A percentile compares a stretch with the other conserved stretches of the same genome.
These are phyloP conservation scores for Lasioglossum pauxillum DNA, from an alignment of 2,888 invertebrate species.

Conservation along the genomic window DNA sequence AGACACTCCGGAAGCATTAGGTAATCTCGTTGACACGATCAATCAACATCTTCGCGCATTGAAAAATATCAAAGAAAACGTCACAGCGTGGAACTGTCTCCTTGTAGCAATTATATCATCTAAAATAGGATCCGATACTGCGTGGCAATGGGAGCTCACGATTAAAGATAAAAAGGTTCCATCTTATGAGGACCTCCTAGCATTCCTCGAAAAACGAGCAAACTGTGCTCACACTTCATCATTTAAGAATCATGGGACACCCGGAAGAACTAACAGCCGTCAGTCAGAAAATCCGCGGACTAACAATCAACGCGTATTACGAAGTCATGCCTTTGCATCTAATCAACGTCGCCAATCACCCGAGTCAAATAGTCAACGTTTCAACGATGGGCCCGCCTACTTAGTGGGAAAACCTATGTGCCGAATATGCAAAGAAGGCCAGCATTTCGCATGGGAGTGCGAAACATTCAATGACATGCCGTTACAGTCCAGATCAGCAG, in stretches of 20 bases:
- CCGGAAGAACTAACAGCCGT: neutral
- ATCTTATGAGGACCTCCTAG: neutral
- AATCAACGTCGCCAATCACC: neutral
- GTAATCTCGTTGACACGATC: neutral
- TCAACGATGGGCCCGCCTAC: too few species aligned
- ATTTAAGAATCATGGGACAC: neutral
- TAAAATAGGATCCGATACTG: neutral
- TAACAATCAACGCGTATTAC: neutral
- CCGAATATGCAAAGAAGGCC: neutral
- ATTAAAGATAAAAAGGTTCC: neutral
- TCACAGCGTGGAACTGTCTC: neutral
- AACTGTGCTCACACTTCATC: neutral
- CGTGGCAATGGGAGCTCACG: constrained; percentile 9
- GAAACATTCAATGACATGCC: neutral
- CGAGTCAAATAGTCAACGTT: neutral
- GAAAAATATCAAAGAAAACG: neutral
- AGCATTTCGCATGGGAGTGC: neutral
- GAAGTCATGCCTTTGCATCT: neutral
- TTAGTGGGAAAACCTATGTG: neutral
- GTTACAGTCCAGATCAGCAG: neutral
- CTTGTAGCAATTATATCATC: too few species aligned
- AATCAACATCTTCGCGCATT: constrained; percentile 16
- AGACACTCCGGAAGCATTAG: constrained; percentile 8
- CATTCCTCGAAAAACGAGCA: neutral
- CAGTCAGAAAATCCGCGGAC: neutral